Evolutionary conservation across 2,888 invertebrate species (phyloP).

Genomic region (Maniola hyperantus): DNA sequence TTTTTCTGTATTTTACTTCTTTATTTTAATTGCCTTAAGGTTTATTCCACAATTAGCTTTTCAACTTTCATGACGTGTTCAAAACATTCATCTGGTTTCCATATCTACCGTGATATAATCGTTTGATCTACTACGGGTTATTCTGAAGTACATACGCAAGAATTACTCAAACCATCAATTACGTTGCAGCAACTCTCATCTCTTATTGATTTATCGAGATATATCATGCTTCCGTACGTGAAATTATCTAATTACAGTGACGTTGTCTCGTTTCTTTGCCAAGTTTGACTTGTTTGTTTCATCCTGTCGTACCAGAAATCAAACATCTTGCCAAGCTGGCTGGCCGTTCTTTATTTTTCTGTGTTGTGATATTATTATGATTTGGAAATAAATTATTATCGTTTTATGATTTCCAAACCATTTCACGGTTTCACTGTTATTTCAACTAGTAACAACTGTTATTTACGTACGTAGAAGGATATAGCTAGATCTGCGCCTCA

Average conservation of each 20-base stretch:
- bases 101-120: background rate
- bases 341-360: background rate
- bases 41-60: background rate
- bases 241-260: conserved; percentile 19
- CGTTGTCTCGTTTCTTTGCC: conserved; percentile 29
- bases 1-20: background rate
- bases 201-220: conserved; percentile 31
- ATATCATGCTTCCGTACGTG: conserved; percentile 13
- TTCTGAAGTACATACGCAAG: background rate
- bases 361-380: background rate
- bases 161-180: conserved; percentile 13
- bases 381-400: background rate
- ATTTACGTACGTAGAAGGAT: no score
- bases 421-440: no score
- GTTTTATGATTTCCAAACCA: background rate
- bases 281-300: conserved; percentile 32
- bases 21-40: no score
- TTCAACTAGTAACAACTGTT: no score
- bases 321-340: conserved; percentile 26
- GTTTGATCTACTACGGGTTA: background rate
- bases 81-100: background rate
- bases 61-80: background rate
- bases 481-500: no score
- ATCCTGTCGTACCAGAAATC: conserved; percentile 18
- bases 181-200: background rate